Base-by-base conservation (phyloP, 2,113 vertebrate genomes). In the Neopipo cinnamomea region DNA sequence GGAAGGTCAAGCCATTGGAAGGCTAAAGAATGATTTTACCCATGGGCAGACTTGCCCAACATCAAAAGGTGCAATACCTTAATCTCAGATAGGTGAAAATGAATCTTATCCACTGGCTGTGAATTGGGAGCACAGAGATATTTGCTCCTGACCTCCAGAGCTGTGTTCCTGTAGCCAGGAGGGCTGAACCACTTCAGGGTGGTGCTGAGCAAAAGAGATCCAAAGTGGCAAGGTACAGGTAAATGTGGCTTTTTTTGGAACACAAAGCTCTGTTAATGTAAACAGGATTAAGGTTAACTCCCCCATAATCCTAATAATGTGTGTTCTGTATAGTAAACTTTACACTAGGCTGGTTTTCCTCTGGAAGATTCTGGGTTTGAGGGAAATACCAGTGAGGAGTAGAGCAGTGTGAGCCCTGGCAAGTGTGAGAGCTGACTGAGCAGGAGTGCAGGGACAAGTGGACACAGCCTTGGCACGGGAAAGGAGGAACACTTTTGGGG, bases 261-360 rank as follows among this genome's bases (percentile, higher is more conserved):
- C 37, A 22, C 89, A 97, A 97, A 97, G 95, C 97, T 92, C 63
- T 8, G 92, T 63, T 97, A 96, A 83, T 76, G 76, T 95, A 92
- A 97, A 96, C 93, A 97, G 67, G 96, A 97, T 98, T 97, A 98
- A 89, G 88, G 82, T 87, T 81, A 96, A 92, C 80, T 94, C 91
- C 41, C 15, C 75, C 85, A 61, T 95, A 97, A 96, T 97, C 92
- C 93, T 39, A 28, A 79, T 91, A 95, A 95, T 65, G 52, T 84
- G 37, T 88, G 79, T 85, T 95, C 78, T 95, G 89, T 76, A 56
- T 42, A 82, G 85, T 33, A 84, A 92, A 91, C 85, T 91, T 93
- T 46, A 37, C 27, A 5, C 33, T 81, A 67, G 80, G 76, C 50
- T 87, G 75, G 20, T 83, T 93, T 88, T 87, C 70, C 46, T 77